A percentile compares a stretch with the other conserved stretches of the same genome.
Conservation (phyloP, 2,797 vertebrate species). For the Hypotaenidia okinawae region DNA sequence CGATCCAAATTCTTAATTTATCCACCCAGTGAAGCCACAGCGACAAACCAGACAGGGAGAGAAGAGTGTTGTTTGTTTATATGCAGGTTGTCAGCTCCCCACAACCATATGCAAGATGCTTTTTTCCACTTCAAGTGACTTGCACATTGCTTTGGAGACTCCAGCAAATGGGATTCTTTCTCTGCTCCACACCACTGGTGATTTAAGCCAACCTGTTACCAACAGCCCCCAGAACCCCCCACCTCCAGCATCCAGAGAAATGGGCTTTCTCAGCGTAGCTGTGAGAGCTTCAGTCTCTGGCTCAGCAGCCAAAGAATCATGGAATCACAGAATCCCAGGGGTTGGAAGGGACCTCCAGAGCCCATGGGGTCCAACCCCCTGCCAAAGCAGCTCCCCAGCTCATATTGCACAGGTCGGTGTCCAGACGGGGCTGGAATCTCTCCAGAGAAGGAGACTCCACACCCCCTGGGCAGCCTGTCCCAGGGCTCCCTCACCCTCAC, state of each 20-base stretch:
- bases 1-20: slow-evolving; percentile 26
- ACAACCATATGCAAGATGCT: not conserved
- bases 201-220: not conserved
- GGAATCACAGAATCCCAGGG: too few relatives aligned
- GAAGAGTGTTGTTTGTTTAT: slow-evolving; percentile 17
- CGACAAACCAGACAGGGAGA: not conserved
- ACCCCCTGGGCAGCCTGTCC: too few relatives aligned
- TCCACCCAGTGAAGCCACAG: not conserved
- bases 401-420: too few relatives aligned
- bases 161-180: not conserved
- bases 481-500: too few relatives aligned
- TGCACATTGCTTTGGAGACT: not conserved
- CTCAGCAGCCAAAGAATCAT: too few relatives aligned
- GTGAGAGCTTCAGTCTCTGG: not conserved
- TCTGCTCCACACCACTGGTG: not conserved
- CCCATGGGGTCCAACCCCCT: not conserved
- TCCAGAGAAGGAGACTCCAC: too few relatives aligned
- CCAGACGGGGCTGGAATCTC: too few relatives aligned
- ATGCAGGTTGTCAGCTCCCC: not conserved
- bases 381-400: too few relatives aligned
- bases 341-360: too few relatives aligned
- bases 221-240: not conserved
- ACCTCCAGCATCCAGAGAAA: not conserved
- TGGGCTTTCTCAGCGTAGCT: not conserved
- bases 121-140: not conserved